Percentiles rank a stretch among this genome's conserved stretches.
Conservation (phyloP, 2,797 vertebrate genomes). For the Corythornis leucogaster region DNA sequence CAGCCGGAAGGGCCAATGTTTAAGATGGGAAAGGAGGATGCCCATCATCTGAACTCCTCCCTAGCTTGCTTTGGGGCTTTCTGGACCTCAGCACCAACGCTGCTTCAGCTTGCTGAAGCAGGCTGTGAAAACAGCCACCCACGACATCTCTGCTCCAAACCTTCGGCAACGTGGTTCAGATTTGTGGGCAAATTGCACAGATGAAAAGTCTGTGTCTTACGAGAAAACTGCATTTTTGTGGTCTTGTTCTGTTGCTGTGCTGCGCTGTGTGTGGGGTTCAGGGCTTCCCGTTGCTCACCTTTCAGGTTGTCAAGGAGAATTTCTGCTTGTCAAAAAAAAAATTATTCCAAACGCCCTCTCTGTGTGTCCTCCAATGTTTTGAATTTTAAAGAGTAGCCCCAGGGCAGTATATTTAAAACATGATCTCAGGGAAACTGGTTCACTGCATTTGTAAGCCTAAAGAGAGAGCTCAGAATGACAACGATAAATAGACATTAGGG, state of each 20-base stretch:
- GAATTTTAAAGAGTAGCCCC: constrained; percentile 65
- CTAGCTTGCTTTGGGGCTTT: neutral
- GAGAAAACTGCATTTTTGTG: constrained; percentile 34
- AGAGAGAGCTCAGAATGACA: constrained; percentile 8
- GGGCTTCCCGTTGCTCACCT: neutral
- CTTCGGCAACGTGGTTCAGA: neutral
- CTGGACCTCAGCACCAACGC: neutral
- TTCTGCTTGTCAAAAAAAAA: constrained; percentile 37
- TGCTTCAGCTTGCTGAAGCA: neutral
- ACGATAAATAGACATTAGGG: constrained; percentile 37
- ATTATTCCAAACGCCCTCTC: constrained; percentile 16
- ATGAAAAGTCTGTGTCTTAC: neutral
- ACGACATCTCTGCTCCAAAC: neutral
- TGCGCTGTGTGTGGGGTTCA: neutral
- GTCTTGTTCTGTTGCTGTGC: neutral
- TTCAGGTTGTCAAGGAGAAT: constrained; percentile 49
- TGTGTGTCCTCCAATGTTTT: constrained; percentile 56
- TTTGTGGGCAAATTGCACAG: neutral
- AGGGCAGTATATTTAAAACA: constrained; percentile 63
- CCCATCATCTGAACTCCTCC: neutral
- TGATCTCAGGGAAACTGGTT: constrained; percentile 51
- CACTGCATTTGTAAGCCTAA: constrained; percentile 42
- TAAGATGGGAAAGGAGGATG: neutral
- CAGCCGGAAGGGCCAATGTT: accelerated
- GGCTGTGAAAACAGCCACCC: neutral